Evolutionary conservation across 2,797 vertebrate genomes (phyloP).

Genomic region (Melanogrammus aeglefinus): DNA sequence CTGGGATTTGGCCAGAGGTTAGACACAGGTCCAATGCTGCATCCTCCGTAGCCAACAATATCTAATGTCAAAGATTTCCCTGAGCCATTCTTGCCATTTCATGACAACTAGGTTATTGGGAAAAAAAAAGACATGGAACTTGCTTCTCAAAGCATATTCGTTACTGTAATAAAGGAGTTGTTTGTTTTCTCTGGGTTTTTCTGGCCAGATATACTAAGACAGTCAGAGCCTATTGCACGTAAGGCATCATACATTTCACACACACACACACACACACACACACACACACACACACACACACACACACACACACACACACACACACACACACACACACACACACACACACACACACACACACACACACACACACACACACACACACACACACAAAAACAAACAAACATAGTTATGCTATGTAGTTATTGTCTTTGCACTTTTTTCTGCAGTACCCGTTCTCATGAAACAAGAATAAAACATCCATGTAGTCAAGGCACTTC

Average conservation of each 20-base stretch:
- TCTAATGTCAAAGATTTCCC: slow-evolving; percentile 69
- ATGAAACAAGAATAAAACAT: slow-evolving; percentile 40
- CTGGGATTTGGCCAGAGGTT: slow-evolving; percentile 17
- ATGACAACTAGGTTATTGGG: slow-evolving; percentile 46
- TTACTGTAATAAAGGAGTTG: slow-evolving; percentile 61
- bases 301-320: background rate
- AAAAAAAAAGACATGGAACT: slow-evolving; percentile 49
- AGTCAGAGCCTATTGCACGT: slow-evolving; percentile 36
- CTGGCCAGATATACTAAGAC: slow-evolving; percentile 21
- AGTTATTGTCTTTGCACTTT: background rate
- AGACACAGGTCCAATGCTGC: slow-evolving; percentile 14
- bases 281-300: slow-evolving; percentile 20
- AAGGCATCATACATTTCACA: slow-evolving; percentile 20
- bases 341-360: slow-evolving; percentile 19
- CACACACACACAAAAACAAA: slow-evolving; percentile 4
- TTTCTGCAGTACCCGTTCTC: slow-evolving; percentile 29
- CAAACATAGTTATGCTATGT: background rate
- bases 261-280: slow-evolving; percentile 23
- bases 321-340: slow-evolving; percentile 10
- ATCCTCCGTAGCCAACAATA: slow-evolving; percentile 20
- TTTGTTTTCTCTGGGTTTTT: slow-evolving; percentile 56
- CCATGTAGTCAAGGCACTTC: slow-evolving; percentile 24
- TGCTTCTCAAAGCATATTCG: slow-evolving; percentile 61
- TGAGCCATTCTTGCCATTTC: slow-evolving; percentile 56
- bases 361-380: background rate